phyloP scores from a whole-genome alignment of 2,888 invertebrate species.

The Volucella zonaria region DNA sequence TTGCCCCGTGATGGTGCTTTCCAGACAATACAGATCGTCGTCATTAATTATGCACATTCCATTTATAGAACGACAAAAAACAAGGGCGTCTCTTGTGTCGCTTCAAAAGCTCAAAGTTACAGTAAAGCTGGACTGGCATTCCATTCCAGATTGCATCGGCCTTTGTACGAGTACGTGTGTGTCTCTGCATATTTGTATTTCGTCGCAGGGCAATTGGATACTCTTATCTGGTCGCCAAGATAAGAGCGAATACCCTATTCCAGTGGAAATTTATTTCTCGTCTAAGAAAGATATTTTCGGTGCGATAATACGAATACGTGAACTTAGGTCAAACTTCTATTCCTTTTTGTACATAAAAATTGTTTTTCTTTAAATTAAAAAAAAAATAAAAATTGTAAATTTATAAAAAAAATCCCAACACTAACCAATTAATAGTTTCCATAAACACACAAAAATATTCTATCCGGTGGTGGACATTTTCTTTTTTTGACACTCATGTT shows the following conservation, averaged over 20 bases:
- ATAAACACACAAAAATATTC: conserved; percentile 22
- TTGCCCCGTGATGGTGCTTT: neutral
- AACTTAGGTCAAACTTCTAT: conserved; percentile 43
- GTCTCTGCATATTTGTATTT: conserved; percentile 10
- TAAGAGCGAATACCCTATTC: conserved; percentile 63
- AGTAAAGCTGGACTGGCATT: conserved; percentile 54
- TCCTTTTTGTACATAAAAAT: conserved; percentile 24
- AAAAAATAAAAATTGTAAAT: conserved; percentile 3
- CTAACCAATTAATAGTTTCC: conserved; percentile 54
- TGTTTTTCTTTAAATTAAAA: conserved; percentile 6
- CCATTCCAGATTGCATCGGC: conserved; percentile 41
- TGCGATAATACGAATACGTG: conserved; percentile 43
- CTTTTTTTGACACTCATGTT: conserved; percentile 45
- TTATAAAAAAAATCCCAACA: conserved; percentile 11
- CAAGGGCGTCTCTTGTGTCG: conserved; percentile 56
- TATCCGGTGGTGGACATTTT: conserved; percentile 60
- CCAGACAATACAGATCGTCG: neutral
- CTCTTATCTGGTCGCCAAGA: conserved; percentile 67
- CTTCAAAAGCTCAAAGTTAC: conserved; percentile 61
- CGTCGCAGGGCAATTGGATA: conserved; percentile 39
- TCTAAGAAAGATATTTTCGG: conserved; percentile 66
- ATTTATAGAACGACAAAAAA: conserved; percentile 63
- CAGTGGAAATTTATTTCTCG: conserved; percentile 64
- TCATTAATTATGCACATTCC: conserved; percentile 64
- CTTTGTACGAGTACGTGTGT: conserved; percentile 34